Evolutionary conservation across 2,888 invertebrate genomes (phyloP).

Genomic region (Choristoneura rosaceana): DNA sequence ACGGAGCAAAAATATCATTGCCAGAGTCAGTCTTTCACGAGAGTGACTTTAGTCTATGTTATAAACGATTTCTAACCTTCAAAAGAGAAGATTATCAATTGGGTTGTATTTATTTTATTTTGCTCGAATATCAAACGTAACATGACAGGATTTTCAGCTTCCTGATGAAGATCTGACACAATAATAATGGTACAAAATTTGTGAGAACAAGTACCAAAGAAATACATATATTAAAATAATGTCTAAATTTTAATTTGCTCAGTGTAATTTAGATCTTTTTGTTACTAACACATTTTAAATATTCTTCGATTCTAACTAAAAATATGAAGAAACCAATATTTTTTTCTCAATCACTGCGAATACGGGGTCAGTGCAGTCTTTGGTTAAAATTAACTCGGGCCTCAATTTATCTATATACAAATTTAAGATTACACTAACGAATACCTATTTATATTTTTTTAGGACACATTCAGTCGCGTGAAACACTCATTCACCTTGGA

Average conservation of each 20-base stretch:
- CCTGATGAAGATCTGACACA: background rate
- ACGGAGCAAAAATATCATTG: background rate
- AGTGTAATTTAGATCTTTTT: constrained; percentile 17
- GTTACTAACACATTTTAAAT: background rate
- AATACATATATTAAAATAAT: background rate
- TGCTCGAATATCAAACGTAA: background rate
- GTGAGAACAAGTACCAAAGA: background rate
- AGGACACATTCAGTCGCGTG: constrained; percentile 66
- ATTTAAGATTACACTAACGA: constrained; percentile 12
- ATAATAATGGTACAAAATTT: background rate
- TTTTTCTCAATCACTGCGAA: background rate
- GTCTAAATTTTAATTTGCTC: constrained; percentile 14
- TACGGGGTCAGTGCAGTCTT: constrained; percentile 45
- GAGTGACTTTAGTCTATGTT: background rate
- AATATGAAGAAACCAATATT: background rate
- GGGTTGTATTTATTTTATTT: too few relatives aligned
- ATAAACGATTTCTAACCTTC: background rate
- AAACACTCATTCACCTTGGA: constrained; percentile 53
- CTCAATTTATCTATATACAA: constrained; percentile 6
- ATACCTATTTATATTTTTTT: constrained; percentile 14
- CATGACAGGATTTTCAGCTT: background rate
- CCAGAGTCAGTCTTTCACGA: background rate
- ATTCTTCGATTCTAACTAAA: background rate
- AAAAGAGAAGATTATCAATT: too few relatives aligned
- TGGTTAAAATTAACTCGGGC: constrained; percentile 48